These are phyloP conservation scores for Cyanoderma ruficeps DNA, from an alignment of 2,113 vertebrate genomes.

Conservation along the genomic window DNA sequence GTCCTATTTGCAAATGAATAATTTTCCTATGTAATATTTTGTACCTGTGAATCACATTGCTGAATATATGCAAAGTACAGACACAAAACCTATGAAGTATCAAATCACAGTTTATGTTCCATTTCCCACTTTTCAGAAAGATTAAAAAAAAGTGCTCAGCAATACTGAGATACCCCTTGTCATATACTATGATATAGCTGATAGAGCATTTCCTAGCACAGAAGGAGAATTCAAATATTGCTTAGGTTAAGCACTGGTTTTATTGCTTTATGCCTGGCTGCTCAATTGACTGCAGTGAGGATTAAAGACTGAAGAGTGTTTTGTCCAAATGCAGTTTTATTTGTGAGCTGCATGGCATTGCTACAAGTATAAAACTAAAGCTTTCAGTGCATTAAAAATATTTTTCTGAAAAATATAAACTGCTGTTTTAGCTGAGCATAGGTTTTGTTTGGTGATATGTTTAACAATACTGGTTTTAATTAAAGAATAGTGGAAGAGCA, in stretches of 20 bases:
- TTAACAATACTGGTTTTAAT: not conserved
- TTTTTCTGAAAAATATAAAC: not conserved
- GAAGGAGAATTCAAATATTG: not conserved
- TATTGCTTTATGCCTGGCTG: not conserved
- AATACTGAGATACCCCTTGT: not conserved
- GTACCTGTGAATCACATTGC: not conserved
- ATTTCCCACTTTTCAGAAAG: not conserved
- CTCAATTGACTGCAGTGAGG: not conserved
- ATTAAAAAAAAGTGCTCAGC: not conserved
- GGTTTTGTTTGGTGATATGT: not conserved
- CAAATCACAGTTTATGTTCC: not conserved
- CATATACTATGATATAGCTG: not conserved
- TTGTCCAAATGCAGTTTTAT: not conserved
- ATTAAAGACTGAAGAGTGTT: not conserved
- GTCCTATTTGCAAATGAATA: not conserved
- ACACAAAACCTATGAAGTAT: not conserved
- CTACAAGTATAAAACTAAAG: not conserved
- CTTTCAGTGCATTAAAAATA: not conserved
- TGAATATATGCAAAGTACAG: not conserved
- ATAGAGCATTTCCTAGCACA: not conserved
- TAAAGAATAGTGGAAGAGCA: not conserved
- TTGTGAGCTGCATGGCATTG: not conserved
- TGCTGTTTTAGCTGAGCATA: not conserved
- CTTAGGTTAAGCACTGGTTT: not conserved
- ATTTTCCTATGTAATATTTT: not conserved